A percentile compares a stretch with the other conserved stretches of the same genome.
phyloP scores from a whole-genome alignment of 2,888 invertebrate species.

The Epinotia bilunana region DNA sequence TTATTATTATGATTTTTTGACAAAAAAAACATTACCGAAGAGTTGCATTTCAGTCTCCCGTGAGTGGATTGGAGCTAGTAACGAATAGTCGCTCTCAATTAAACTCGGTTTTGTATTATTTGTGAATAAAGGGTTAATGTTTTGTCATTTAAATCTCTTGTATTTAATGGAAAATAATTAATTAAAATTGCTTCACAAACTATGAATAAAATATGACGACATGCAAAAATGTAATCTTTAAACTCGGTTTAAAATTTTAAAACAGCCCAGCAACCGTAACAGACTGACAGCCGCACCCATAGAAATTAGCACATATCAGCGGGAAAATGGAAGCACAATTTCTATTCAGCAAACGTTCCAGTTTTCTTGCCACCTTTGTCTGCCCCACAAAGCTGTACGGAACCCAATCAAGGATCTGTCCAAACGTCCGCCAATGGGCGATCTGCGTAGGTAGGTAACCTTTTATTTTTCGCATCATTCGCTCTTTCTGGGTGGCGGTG shows the following conservation, averaged over 20 bases:
- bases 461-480: slow-evolving; percentile 38
- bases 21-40: too few relatives aligned
- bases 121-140: too few relatives aligned
- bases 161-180: neutral
- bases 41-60: too few relatives aligned
- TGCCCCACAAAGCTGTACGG: slow-evolving; percentile 60
- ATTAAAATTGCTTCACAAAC: neutral
- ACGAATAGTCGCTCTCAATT: too few relatives aligned
- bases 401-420: slow-evolving; percentile 73
- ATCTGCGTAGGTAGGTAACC: slow-evolving; percentile 39
- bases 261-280: neutral
- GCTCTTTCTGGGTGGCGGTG: slow-evolving; percentile 8
- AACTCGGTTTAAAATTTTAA: neutral
- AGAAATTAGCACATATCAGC: slow-evolving; percentile 43
- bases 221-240: too few relatives aligned
- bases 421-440: slow-evolving; percentile 59
- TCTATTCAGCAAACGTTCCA: slow-evolving; percentile 60
- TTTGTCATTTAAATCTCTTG: too few relatives aligned
- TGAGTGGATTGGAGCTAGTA: too few relatives aligned
- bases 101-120: too few relatives aligned
- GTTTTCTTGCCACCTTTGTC: slow-evolving; percentile 65
- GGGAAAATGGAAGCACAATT: slow-evolving; percentile 65
- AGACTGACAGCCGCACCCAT: neutral
- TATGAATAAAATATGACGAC: neutral
- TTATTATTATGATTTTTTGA: too few relatives aligned